Evolutionary conservation across 2,113 vertebrate genomes (phyloP).

Genomic region (Nanorana parkeri): DNA sequence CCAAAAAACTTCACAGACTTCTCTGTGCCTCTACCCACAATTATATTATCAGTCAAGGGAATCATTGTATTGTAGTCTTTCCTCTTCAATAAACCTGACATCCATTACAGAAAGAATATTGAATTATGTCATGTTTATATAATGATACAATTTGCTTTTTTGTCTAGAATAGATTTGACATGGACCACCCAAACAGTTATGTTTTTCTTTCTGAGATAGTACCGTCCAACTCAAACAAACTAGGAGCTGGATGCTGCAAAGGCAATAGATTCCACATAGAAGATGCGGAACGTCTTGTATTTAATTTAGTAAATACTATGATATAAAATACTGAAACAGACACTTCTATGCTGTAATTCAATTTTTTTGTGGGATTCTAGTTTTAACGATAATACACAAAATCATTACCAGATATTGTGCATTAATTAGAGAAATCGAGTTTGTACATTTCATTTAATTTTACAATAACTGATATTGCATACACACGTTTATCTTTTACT

Average conservation of each 20-base stretch:
- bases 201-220: background rate
- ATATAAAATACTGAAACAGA: background rate
- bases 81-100: slow-evolving; percentile 34
- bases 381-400: no score
- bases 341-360: no score
- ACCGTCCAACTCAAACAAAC: slow-evolving; percentile 10
- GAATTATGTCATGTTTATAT: slow-evolving; percentile 41
- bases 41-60: slow-evolving; percentile 22
- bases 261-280: background rate
- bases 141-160: slow-evolving; percentile 31
- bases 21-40: slow-evolving; percentile 24
- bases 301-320: no score
- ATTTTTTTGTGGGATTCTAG: no score
- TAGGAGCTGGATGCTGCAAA: background rate
- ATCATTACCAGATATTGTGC: no score
- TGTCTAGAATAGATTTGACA: slow-evolving; percentile 7
- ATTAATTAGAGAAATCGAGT: no score
- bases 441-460: no score
- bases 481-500: no score
- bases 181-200: slow-evolving; percentile 20
- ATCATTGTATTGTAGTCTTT: slow-evolving; percentile 35
- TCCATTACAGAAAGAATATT: slow-evolving; percentile 16
- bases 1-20: slow-evolving; percentile 35
- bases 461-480: no score
- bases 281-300: no score